Evolutionary conservation across 2,797 vertebrate species (phyloP).

Genomic region (Lates japonicus): DNA sequence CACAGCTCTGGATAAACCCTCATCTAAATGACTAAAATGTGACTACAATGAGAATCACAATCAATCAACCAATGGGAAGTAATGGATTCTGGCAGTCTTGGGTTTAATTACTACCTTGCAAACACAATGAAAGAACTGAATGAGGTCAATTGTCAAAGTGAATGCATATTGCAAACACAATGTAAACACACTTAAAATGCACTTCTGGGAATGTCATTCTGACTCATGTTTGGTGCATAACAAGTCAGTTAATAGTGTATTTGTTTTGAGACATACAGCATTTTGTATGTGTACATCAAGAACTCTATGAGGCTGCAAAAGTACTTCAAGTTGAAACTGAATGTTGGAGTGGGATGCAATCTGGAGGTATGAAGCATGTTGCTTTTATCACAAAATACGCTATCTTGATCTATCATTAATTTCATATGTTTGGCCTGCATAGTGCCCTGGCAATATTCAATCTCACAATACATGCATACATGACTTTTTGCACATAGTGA

Average conservation of each 20-base stretch:
- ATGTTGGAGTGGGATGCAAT: background rate
- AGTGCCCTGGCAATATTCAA: background rate
- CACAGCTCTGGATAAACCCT: constrained; percentile 19
- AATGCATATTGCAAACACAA: constrained; percentile 19
- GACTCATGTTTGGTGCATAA: background rate
- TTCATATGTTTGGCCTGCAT: background rate
- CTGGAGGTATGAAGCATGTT: background rate
- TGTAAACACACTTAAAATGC: constrained; percentile 7
- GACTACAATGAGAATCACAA: constrained; percentile 25
- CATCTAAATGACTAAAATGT: constrained; percentile 20
- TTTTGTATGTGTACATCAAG: background rate
- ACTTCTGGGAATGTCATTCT: background rate
- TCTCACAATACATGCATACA: background rate
- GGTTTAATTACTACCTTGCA: constrained; percentile 37
- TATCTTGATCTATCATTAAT: background rate
- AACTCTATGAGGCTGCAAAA: background rate
- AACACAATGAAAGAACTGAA: constrained; percentile 15
- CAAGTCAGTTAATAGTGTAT: background rate
- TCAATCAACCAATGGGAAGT: constrained; percentile 30
- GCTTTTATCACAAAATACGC: background rate
- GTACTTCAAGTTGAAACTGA: background rate
- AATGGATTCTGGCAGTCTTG: constrained; percentile 17
- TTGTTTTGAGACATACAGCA: background rate
- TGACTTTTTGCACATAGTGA: background rate
- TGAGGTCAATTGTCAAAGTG: background rate